A percentile compares a stretch with the other conserved stretches of the same genome.
phyloP scores from a whole-genome alignment of 2,113 vertebrate species.

The Tenebrosternarchus preto region DNA sequence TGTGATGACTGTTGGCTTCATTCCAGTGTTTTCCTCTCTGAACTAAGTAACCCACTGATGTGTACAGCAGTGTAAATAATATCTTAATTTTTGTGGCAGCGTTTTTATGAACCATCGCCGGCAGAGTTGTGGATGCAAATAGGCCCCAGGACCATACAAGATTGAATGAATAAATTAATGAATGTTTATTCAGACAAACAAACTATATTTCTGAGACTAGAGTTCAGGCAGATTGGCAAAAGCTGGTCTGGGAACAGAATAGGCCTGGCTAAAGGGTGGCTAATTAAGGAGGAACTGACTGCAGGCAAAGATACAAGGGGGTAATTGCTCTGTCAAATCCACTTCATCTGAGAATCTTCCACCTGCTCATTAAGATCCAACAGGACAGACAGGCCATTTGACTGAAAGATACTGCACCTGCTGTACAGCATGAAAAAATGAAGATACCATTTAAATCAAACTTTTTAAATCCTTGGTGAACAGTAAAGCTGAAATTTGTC shows the following conservation, averaged over 20 bases:
- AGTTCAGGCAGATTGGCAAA: neutral
- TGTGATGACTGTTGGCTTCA: no score
- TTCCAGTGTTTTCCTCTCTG: no score
- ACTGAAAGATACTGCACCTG: neutral
- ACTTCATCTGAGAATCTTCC: conserved; percentile 25
- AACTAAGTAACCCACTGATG: no score
- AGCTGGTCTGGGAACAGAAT: neutral
- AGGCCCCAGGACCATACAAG: neutral
- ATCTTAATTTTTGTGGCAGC: no score
- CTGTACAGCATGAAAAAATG: neutral
- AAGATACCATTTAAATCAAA: neutral
- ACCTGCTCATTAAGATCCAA: conserved; percentile 28
- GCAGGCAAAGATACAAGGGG: conserved; percentile 21
- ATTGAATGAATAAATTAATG: no score
- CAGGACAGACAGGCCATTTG: conserved; percentile 44
- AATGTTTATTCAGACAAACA: no score
- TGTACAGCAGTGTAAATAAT: no score
- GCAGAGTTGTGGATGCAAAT: no score
- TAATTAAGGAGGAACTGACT: conserved; percentile 49
- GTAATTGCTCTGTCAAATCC: conserved; percentile 45
- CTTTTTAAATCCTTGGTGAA: neutral
- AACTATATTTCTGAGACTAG: neutral
- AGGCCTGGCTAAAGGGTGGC: conserved; percentile 14
- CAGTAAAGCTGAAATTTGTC: neutral
- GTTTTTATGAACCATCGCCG: no score